Base-by-base conservation (phyloP, 2,888 invertebrate genomes). In the Diarsia mendica region DNA sequence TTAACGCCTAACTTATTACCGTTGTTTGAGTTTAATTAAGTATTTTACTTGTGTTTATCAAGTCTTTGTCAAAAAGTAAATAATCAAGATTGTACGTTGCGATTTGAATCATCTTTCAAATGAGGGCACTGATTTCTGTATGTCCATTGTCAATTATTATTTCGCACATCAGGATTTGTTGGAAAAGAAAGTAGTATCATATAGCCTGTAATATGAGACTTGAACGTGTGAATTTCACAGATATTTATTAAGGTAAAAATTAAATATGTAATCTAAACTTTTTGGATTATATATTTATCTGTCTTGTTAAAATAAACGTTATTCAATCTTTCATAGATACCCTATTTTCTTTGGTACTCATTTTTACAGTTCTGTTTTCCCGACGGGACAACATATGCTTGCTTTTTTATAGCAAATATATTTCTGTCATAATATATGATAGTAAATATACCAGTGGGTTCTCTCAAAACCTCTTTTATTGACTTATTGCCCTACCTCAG, bases 1-100 rank as follows among this genome's bases (percentile, higher is more conserved):
- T 87, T 87, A 88, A 87, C 86, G 87, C 86, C 79, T 88, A 87
- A 87, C 88, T 87, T 87, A 77, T 84, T 87, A 87, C 87, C 83
- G 81, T 88, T 88, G 88, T 87, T 86, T 88, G 79, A 86, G 85
- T 84, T 87, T 76, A 86, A 85, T 86, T 86, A 83, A 78, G 76
- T 83, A 83, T 83, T 81, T 82, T 85, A 84, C 74, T 84, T 69
- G 61, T 61, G 72, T 72, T 77, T 77, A 64, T 84, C 61, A 67
- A 80, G 55, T 70, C 49, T 80, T 71, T 72, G 70, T 84, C 84
- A 53, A 23, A 67, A 75, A 70, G 69, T 58, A 79, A 81, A 44
- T 65, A 46, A 20, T 75, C 8, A 33, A 20, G n/a, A 66, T 63
- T 68, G 49, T 11, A 46, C 8, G 20, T 33, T 55, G 13, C 11